These are phyloP conservation scores for Loxodonta africana DNA, from an alignment of 2,113 vertebrate genomes.

Conservation along the genomic window DNA sequence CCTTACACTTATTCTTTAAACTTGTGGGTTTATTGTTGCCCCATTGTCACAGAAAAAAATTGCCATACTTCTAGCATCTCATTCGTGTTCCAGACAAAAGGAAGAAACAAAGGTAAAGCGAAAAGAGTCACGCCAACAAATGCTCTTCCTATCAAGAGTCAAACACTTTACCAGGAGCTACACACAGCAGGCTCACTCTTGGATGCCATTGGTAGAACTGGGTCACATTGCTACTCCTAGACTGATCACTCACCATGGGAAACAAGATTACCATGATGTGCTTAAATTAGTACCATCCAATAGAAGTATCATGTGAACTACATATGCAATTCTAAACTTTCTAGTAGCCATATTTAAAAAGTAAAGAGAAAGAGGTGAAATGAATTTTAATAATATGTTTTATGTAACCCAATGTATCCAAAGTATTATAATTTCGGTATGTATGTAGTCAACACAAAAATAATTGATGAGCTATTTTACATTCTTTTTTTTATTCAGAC, in stretches of 20 bases:
- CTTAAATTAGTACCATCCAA: neutral
- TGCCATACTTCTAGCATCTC: neutral
- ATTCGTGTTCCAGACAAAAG: neutral
- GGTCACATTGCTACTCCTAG: neutral
- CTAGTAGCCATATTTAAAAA: neutral
- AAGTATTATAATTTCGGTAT: neutral
- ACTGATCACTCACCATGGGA: neutral
- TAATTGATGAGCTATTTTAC: neutral
- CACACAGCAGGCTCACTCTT: neutral
- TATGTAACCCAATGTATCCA: neutral
- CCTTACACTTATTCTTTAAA: neutral
- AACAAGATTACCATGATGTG: neutral
- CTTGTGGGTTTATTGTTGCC: neutral
- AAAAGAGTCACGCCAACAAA: neutral
- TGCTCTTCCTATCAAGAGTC: neutral
- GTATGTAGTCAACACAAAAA: neutral
- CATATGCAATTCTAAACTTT: neutral
- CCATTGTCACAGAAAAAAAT: neutral
- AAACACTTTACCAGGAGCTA: neutral
- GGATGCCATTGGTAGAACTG: neutral
- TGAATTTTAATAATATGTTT: neutral
- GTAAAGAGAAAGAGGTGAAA: neutral
- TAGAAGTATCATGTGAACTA: neutral
- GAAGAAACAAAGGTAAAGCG: neutral
- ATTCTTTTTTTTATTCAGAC: neutral